Evolutionary conservation across 2,113 vertebrate genomes (phyloP).

Genomic region (Panthera uncia): DNA sequence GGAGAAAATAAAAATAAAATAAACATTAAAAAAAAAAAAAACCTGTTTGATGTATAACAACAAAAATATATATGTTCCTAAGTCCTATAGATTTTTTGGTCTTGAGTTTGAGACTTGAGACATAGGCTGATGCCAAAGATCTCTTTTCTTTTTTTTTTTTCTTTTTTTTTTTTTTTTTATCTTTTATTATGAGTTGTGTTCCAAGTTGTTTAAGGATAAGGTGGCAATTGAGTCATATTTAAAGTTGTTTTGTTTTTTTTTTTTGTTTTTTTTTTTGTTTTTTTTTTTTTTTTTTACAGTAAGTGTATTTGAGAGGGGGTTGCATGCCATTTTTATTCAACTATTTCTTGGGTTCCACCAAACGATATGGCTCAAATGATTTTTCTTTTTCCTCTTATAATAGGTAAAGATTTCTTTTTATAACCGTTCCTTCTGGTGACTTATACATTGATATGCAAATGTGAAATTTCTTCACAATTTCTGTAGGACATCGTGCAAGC

Average conservation of each 20-base stretch:
- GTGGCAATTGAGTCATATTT: background rate
- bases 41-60: background rate
- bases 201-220: background rate
- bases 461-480: constrained; percentile 62
- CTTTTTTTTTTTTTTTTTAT: background rate
- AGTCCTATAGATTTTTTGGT: background rate
- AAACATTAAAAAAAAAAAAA: background rate
- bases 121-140: background rate
- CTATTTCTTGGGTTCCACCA: background rate
- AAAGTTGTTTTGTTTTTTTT: background rate
- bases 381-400: background rate
- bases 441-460: constrained; percentile 65
- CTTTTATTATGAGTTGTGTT: background rate
- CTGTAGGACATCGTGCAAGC: constrained; percentile 41
- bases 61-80: background rate
- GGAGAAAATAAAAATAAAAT: no score
- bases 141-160: background rate
- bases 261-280: background rate
- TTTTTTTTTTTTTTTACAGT: background rate
- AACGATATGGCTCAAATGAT: background rate
- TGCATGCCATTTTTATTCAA: background rate
- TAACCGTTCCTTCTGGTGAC: constrained; percentile 23
- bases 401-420: background rate
- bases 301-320: background rate
- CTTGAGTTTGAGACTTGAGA: background rate